Evolutionary conservation across 2,113 vertebrate genomes (phyloP), one percentile per base, ranked within the genome.

Genomic region (Bos indicus): DNA sequence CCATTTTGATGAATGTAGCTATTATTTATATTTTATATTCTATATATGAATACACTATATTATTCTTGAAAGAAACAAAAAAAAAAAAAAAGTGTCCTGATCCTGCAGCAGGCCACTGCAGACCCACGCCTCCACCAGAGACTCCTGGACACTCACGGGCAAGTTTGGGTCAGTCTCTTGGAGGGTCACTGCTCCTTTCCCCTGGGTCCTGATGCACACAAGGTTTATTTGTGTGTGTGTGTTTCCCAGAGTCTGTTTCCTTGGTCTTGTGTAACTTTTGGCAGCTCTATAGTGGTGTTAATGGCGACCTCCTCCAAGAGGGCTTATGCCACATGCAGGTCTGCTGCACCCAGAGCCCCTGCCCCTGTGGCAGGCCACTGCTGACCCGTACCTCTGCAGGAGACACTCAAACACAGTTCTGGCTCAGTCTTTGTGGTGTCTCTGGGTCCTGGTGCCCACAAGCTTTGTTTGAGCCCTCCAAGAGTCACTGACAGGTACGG

Each of bases 121-220:
- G n/a, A 71, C 17, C n/a, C n/a, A 36, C 5, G 5, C 9, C 2
- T 71, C n/a, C 64, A 71, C n/a, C 36, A 71, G 64, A 71, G 17
- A 36, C n/a, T 23, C 64, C 9, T 71, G n/a, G 9, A 36, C n/a
- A 36, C 64, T 71, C 17, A 36, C 5, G 9, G n/a, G 33, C 64
- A 71, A 71, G n/a, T 71, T n/a, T 71, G 33, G 19, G n/a, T 12
- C n/a, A 36, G 64, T 71, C n/a, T 36, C n/a, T 36, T 71, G n/a
- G n/a, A 5, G 64, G 9, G n/a, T 36, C 64, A 36, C 9, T 71
- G 4, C 64, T 71, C 64, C n/a, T 23, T 36, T 71, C n/a, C 6
- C n/a, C 19, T 71, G 17, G n/a, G n/a, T 71, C 19, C 64, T 71
- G 64, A n/a, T 36, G 19, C 2, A 3, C 0, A 0, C n/a, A 12